A percentile compares a stretch with the other conserved stretches of the same genome.
phyloP scores from a whole-genome alignment of 2,888 invertebrate species.

The Mesorhabditis spiculigera region DNA sequence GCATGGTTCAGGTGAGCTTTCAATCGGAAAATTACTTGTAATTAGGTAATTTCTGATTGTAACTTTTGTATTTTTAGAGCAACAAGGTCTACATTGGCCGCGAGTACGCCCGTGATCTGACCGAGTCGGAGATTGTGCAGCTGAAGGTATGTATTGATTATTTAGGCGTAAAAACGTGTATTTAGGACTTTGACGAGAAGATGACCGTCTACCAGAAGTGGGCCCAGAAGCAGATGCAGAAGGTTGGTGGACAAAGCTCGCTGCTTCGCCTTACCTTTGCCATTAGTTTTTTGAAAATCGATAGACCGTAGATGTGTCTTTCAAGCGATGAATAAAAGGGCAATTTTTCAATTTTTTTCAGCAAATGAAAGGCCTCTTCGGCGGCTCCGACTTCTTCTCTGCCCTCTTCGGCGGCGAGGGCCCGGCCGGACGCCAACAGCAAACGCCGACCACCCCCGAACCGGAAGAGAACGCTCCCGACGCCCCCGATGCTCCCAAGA shows the following conservation, averaged over 20 bases:
- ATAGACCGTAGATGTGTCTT: background rate
- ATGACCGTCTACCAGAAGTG: slow-evolving; percentile 45
- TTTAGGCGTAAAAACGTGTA: slow-evolving; percentile 15
- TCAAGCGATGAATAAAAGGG: background rate
- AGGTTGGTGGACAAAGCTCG: slow-evolving; percentile 10
- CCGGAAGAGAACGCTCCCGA: slow-evolving; percentile 35
- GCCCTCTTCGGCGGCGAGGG: slow-evolving; percentile 35
- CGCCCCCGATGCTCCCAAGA: slow-evolving; percentile 52
- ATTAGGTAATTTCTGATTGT: background rate
- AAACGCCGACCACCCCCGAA: slow-evolving; percentile 28
- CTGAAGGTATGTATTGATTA: slow-evolving; percentile 18
- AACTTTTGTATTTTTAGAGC: background rate
- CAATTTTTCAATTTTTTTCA: slow-evolving; percentile 22
- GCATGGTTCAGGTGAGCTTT: slow-evolving; percentile 39
- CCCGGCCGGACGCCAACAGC: slow-evolving; percentile 17
- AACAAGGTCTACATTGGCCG: slow-evolving; percentile 54
- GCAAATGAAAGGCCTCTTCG: slow-evolving; percentile 53
- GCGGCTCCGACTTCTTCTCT: slow-evolving; percentile 38
- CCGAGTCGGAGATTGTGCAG: slow-evolving; percentile 39
- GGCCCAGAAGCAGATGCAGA: slow-evolving; percentile 38
- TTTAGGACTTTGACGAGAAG: slow-evolving; percentile 43
- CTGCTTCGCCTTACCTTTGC: too few species aligned
- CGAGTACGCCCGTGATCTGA: slow-evolving; percentile 50
- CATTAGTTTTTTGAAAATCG: too few species aligned
- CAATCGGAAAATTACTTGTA: background rate